A percentile compares a stretch with the other conserved stretches of the same genome.
These are phyloP conservation scores for Ruditapes philippinarum DNA, from an alignment of 1,140 invertebrate species.

Conservation along the genomic window DNA sequence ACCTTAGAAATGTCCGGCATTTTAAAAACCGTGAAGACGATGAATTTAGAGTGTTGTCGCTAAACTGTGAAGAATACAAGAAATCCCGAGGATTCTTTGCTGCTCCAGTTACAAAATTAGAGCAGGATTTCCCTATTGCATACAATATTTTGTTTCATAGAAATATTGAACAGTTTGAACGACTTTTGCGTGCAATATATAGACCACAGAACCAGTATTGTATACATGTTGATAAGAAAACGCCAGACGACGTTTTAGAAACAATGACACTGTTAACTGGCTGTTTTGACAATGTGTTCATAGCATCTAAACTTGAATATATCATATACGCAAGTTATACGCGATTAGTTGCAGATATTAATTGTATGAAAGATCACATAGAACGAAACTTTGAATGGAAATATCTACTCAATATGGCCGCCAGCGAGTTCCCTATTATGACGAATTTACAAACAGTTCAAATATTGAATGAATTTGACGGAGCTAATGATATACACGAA, in stretches of 20 bases:
- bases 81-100: conserved; percentile 2
- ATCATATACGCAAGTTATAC: conserved; percentile 74
- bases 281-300: conserved; percentile 81
- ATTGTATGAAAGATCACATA: conserved; percentile 77
- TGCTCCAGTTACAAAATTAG: conserved; percentile 4
- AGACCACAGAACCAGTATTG: conserved; percentile 76
- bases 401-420: conserved; percentile 78
- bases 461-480: conserved; percentile 77
- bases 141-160: conserved; percentile 71
- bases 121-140: conserved; percentile 72
- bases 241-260: conserved; percentile 27
- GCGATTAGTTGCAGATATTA: conserved; percentile 77
- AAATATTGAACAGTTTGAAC: conserved; percentile 67
- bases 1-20: neutral
- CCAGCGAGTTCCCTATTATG: conserved; percentile 76
- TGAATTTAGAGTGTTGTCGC: neutral
- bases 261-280: conserved; percentile 50
- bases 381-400: conserved; percentile 70
- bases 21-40: neutral
- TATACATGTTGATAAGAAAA: conserved; percentile 75
- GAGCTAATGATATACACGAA: conserved; percentile 77
- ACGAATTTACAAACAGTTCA: conserved; percentile 78
- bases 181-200: conserved; percentile 73
- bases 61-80: conserved; percentile 26
- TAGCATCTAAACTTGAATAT: conserved; percentile 72